Conservation (phyloP, 2,888 invertebrate species). For the Lasiommata megera region DNA sequence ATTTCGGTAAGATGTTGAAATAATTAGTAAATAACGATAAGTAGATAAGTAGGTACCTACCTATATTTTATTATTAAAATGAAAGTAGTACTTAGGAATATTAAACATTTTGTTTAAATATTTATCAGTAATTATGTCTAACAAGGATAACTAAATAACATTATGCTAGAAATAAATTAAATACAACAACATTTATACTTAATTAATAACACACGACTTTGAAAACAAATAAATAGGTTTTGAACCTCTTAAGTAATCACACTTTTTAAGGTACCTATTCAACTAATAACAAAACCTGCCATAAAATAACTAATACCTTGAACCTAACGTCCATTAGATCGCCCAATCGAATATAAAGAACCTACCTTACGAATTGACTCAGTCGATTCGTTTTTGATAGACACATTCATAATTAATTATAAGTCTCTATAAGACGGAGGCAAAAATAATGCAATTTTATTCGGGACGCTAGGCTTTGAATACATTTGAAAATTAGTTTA, state of each 20-base stretch:
- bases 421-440: too few species aligned
- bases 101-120: not conserved
- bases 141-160: not conserved
- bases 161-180: constrained; percentile 1
- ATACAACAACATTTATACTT: not conserved
- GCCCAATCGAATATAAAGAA: too few species aligned
- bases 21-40: not conserved
- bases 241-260: not conserved
- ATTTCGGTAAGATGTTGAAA: not conserved
- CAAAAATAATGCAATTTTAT: too few species aligned
- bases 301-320: not conserved
- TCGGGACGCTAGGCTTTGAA: too few species aligned
- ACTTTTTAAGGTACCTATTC: not conserved
- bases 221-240: not conserved
- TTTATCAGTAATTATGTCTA: not conserved
- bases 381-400: not conserved
- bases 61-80: not conserved
- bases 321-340: not conserved
- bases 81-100: not conserved
- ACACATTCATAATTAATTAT: too few species aligned
- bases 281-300: not conserved
- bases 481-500: too few species aligned
- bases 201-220: not conserved
- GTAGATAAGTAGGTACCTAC: constrained; percentile 1
- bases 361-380: too few species aligned